Conservation (phyloP, 1,140 invertebrate genomes). For the Drosophila ohnishii region DNA sequence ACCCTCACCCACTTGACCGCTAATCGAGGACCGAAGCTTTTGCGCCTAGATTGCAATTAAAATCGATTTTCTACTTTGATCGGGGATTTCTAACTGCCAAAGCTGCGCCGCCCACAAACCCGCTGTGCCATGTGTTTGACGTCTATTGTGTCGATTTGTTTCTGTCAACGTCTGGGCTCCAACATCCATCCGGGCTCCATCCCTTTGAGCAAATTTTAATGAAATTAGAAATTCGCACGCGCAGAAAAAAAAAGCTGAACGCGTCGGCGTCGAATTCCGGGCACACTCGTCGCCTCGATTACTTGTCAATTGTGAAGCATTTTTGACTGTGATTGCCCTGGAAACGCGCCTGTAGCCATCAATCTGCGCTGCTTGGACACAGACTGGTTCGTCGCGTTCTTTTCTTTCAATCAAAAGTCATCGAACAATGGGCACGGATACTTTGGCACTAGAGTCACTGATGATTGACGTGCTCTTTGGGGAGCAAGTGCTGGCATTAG, state of each 20-base stretch:
- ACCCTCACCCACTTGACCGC: slow-evolving; percentile 32
- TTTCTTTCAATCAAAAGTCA: slow-evolving; percentile 46
- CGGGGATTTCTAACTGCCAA: slow-evolving; percentile 69
- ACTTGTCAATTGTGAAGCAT: slow-evolving; percentile 65
- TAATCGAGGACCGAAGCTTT: slow-evolving; percentile 45
- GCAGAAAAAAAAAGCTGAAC: slow-evolving; percentile 38
- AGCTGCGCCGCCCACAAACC: slow-evolving; percentile 39
- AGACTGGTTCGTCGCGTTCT: neutral
- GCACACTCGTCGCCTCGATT: slow-evolving; percentile 28
- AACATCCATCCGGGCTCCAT: slow-evolving; percentile 19
- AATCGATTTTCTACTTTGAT: slow-evolving; percentile 79
- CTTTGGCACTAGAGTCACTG: neutral
- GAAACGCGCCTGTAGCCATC: neutral
- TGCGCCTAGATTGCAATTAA: slow-evolving; percentile 74
- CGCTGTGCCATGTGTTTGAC: slow-evolving; percentile 42
- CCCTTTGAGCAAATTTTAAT: slow-evolving; percentile 69
- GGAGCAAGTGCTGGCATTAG: neutral
- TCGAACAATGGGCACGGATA: neutral
- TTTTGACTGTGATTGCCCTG: slow-evolving; percentile 66
- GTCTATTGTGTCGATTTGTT: slow-evolving; percentile 77
- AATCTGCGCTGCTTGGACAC: slow-evolving; percentile 20
- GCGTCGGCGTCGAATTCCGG: slow-evolving; percentile 13
- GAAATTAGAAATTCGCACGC: slow-evolving; percentile 76
- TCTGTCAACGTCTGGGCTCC: slow-evolving; percentile 69
- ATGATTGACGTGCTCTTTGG: slow-evolving; percentile 6